A percentile compares a stretch with the other conserved stretches of the same genome.
These are phyloP conservation scores for Xerus rutilus DNA, from an alignment of 2,797 vertebrate genomes.

Conservation along the genomic window DNA sequence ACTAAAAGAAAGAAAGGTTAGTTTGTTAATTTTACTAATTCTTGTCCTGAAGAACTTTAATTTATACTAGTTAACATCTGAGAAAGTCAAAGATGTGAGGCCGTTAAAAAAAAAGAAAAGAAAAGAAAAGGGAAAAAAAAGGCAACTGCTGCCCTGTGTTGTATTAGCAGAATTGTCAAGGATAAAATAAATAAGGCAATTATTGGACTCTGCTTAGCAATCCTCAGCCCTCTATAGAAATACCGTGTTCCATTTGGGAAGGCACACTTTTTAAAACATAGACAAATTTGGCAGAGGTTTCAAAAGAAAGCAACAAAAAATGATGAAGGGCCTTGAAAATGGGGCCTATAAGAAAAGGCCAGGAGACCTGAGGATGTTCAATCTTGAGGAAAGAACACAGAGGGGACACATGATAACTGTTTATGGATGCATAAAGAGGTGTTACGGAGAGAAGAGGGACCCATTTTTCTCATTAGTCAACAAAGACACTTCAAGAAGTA, in stretches of 20 bases:
- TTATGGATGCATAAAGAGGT: conserved; percentile 80
- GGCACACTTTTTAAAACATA: conserved; percentile 53
- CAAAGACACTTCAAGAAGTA: conserved; percentile 82
- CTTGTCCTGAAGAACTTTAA: neutral
- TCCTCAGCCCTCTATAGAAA: neutral
- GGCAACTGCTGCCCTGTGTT: neutral
- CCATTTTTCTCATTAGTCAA: conserved; percentile 86
- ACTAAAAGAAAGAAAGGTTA: neutral
- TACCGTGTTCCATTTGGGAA: conserved; percentile 26
- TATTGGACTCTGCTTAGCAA: conserved; percentile 50
- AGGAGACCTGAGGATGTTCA: conserved; percentile 48
- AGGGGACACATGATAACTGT: conserved; percentile 78
- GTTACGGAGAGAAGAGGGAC: conserved; percentile 68
- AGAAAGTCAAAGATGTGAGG: neutral
- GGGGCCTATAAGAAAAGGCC: conserved; percentile 66
- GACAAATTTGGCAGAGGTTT: conserved; percentile 67
- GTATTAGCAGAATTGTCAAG: conserved; percentile 62
- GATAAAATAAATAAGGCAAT: conserved; percentile 56
- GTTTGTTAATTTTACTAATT: neutral
- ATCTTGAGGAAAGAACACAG: conserved; percentile 67
- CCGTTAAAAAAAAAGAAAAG: neutral
- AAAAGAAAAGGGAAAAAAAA: neutral
- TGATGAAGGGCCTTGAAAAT: conserved; percentile 71
- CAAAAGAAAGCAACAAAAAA: conserved; percentile 75
- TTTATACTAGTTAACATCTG: neutral